These are phyloP conservation scores for Cantharis rufa DNA, from an alignment of 2,888 invertebrate species.

Conservation along the genomic window DNA sequence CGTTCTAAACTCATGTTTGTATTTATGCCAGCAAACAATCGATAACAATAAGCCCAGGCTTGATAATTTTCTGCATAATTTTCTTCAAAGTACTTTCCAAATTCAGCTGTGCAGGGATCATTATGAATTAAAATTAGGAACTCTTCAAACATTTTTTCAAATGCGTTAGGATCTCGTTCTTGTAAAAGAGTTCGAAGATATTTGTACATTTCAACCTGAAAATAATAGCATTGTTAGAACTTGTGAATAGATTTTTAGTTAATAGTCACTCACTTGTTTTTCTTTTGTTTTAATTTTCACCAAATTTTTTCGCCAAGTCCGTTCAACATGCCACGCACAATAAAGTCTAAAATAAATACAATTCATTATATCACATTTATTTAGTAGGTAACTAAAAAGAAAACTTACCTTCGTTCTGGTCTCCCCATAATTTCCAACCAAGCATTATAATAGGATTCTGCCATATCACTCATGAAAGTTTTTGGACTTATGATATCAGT, in stretches of 20 bases:
- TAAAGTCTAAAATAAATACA: slow-evolving; percentile 25
- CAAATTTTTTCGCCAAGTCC: slow-evolving; percentile 36
- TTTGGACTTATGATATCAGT: slow-evolving; percentile 21
- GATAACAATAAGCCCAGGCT: slow-evolving; percentile 35
- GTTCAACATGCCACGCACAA: slow-evolving; percentile 40
- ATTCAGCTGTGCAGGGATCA: slow-evolving; percentile 30
- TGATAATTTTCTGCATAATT: slow-evolving; percentile 23
- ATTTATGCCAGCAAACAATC: slow-evolving; percentile 34
- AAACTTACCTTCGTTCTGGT: no score
- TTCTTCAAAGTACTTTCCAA: slow-evolving; percentile 28
- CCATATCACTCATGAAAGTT: no score
- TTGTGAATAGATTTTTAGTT: neutral
- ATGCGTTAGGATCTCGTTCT: slow-evolving; percentile 29
- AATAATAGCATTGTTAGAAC: neutral
- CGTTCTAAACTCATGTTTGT: slow-evolving; percentile 39
- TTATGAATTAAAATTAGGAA: slow-evolving; percentile 13
- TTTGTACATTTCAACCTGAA: slow-evolving; percentile 26
- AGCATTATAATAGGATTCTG: no score
- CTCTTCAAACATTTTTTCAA: slow-evolving; percentile 18
- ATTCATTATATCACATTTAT: no score
- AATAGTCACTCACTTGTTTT: neutral
- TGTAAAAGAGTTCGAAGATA: slow-evolving; percentile 22
- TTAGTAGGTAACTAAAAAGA: no score
- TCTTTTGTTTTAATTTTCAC: slow-evolving; percentile 32
- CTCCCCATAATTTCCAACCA: no score